Conservation (phyloP, 2,888 invertebrate species). For the Parascotia fuliginaria region DNA sequence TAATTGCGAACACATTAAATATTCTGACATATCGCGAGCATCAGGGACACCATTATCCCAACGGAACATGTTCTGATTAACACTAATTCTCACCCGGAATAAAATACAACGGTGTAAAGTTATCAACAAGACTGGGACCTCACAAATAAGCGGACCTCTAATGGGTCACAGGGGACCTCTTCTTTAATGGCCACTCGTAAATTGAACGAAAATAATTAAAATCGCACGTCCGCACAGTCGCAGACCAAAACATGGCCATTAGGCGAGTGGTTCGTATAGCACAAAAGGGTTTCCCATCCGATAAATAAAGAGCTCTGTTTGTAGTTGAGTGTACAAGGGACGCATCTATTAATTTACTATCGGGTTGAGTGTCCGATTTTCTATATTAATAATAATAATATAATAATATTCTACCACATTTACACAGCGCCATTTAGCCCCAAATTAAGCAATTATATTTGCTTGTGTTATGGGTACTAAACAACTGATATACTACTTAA, state of each 20-base stretch:
- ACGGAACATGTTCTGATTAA: constrained; percentile 60
- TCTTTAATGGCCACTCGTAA: constrained; percentile 84
- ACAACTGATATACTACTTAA: too few relatives aligned
- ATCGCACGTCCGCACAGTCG: constrained; percentile 71
- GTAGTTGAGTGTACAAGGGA: constrained; percentile 43
- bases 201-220: constrained; percentile 86
- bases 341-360: constrained; percentile 21
- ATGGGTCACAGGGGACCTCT: constrained; percentile 78
- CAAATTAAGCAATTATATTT: too few relatives aligned
- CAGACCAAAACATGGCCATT: constrained; percentile 82
- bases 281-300: constrained; percentile 78
- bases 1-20: constrained; percentile 45
- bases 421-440: too few relatives aligned
- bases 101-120: constrained; percentile 79
- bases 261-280: constrained; percentile 66
- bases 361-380: neutral
- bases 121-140: constrained; percentile 80
- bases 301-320: constrained; percentile 73
- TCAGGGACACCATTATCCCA: constrained; percentile 58
- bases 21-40: constrained; percentile 58
- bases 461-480: too few relatives aligned
- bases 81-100: constrained; percentile 71
- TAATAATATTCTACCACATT: too few relatives aligned
- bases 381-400: neutral
- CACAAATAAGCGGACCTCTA: constrained; percentile 68